Conservation (phyloP, 2,797 vertebrate species). For the Mormyrus hasselquistii region DNA sequence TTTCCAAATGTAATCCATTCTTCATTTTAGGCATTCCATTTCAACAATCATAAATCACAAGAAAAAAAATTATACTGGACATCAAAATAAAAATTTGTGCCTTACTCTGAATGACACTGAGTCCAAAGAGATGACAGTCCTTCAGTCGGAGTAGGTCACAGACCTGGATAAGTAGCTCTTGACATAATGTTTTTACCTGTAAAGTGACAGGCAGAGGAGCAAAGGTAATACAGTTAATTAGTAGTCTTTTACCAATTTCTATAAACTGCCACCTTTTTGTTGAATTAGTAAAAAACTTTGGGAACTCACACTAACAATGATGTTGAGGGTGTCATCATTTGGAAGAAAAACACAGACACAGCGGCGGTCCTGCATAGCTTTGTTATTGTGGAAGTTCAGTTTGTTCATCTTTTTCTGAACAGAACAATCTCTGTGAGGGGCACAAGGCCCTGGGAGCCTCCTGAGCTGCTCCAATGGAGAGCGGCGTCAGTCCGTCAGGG, state of each 20-base stretch:
- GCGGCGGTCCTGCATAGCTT: conserved; percentile 98
- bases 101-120: conserved; percentile 97
- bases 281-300: not conserved
- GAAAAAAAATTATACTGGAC: not conserved
- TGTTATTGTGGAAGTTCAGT: conserved; percentile 93
- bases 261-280: not conserved
- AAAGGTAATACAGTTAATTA: not conserved
- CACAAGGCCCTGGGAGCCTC: conserved; percentile 23
- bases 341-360: conserved; percentile 97
- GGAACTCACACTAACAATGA: conserved; percentile 89
- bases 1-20: not conserved
- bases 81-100: not conserved
- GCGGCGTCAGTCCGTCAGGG: conserved; percentile 32
- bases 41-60: not conserved
- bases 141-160: conserved; percentile 93
- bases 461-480: conserved; percentile 46
- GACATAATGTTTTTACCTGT: conserved; percentile 92
- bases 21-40: not conserved
- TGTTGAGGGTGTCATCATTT: conserved; percentile 89
- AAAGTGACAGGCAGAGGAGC: conserved; percentile 8
- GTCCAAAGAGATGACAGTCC: conserved; percentile 94
- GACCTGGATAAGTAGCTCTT: conserved; percentile 89
- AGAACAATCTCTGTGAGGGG: conserved; percentile 23
- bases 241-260: not conserved
- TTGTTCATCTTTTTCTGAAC: conserved; percentile 85